phyloP scores from a whole-genome alignment of 2,888 invertebrate species.

The Euplexia lucipara region DNA sequence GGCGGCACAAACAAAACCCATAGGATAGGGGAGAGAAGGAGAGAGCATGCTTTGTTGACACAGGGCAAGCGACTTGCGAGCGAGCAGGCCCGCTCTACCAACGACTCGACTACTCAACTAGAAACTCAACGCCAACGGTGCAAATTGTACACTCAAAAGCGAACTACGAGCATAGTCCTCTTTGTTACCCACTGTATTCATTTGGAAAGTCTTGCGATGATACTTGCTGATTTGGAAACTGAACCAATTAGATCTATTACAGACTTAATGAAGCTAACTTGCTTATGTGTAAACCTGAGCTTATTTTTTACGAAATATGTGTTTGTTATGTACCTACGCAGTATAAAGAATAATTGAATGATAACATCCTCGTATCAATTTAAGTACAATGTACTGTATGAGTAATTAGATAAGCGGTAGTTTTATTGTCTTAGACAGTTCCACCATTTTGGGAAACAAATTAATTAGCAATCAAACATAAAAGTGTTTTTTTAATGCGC shows the following conservation, averaged over 20 bases:
- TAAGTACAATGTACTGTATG: conserved; percentile 43
- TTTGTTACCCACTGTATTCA: conserved; percentile 57
- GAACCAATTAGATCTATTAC: conserved; percentile 41
- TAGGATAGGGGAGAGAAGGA: conserved; percentile 82
- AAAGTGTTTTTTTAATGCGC: too few relatives aligned
- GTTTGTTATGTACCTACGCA: conserved; percentile 13
- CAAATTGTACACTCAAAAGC: conserved; percentile 71
- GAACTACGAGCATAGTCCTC: conserved; percentile 69
- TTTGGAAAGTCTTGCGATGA: conserved; percentile 51
- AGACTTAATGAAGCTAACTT: conserved; percentile 34
- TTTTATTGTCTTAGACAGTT: conserved; percentile 25
- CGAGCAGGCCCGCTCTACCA: conserved; percentile 63
- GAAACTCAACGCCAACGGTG: conserved; percentile 54
- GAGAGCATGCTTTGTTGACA: conserved; percentile 87
- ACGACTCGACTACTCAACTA: conserved; percentile 62
- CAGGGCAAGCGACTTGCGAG: conserved; percentile 75
- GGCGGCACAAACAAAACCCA: conserved; percentile 81
- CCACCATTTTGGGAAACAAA: not conserved
- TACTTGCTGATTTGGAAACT: conserved; percentile 47
- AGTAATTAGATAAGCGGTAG: conserved; percentile 52
- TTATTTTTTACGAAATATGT: conserved; percentile 5
- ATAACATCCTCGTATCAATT: conserved; percentile 38
- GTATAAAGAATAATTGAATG: conserved; percentile 38
- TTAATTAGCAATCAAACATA: not conserved
- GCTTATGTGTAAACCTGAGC: conserved; percentile 8